Evolutionary conservation across 2,888 invertebrate genomes (phyloP).

Genomic region (Agonopterix subpropinquella): DNA sequence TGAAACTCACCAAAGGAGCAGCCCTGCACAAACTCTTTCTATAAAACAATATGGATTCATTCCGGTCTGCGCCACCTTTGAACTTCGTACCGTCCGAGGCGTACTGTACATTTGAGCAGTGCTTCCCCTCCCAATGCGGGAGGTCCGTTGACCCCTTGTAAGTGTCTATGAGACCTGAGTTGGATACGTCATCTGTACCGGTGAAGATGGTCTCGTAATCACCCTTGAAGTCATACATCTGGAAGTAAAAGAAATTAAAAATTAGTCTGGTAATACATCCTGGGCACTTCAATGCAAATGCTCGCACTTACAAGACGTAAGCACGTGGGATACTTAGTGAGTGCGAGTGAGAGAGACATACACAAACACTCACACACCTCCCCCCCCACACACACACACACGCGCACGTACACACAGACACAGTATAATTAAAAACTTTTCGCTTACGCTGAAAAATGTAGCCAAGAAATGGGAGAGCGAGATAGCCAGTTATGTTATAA

Average conservation of each 20-base stretch:
- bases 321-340: too few species aligned
- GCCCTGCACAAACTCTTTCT: conserved; percentile 90
- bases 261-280: too few species aligned
- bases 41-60: conserved; percentile 84
- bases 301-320: too few species aligned
- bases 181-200: conserved; percentile 77
- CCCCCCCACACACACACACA: too few species aligned
- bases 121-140: conserved; percentile 85
- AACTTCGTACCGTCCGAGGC: conserved; percentile 93
- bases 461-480: too few species aligned
- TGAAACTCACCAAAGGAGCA: conserved; percentile 81
- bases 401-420: too few species aligned
- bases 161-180: conserved; percentile 84
- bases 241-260: conserved; percentile 11
- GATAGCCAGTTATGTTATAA: too few species aligned
- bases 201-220: conserved; percentile 88
- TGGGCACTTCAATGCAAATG: too few species aligned
- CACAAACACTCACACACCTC: too few species aligned
- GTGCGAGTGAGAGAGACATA: too few species aligned
- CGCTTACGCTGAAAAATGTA: too few species aligned
- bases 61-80: conserved; percentile 79
- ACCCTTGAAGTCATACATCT: conserved; percentile 91
- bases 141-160: conserved; percentile 83
- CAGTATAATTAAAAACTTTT: too few species aligned
- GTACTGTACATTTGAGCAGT: conserved; percentile 84